Percentiles rank a stretch among this genome's conserved stretches.
Conservation (phyloP, 2,113 vertebrate species). For the Euleptes europaea region DNA sequence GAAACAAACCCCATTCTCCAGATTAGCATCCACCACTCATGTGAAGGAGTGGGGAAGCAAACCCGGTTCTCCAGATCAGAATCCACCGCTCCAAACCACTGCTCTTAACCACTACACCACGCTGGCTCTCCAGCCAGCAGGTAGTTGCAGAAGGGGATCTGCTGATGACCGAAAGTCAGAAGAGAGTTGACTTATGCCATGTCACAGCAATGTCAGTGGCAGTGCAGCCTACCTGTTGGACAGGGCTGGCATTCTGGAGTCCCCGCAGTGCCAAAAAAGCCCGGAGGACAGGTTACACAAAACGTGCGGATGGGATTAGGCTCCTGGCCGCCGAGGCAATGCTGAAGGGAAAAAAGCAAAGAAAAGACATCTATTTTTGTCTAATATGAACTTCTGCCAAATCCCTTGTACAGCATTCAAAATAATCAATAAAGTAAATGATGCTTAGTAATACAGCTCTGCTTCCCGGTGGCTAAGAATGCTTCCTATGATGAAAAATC, state of each 20-base stretch:
- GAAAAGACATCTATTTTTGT: not conserved
- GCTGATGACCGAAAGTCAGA: not conserved
- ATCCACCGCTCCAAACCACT: too few relatives aligned
- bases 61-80: too few relatives aligned
- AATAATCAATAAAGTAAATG: not conserved
- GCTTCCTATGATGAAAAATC: not conserved
- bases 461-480: not conserved
- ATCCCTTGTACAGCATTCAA: not conserved
- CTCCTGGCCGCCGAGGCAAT: slow-evolving; percentile 75
- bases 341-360: slow-evolving; percentile 45
- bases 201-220: not conserved
- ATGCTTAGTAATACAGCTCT: not conserved
- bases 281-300: slow-evolving; percentile 69
- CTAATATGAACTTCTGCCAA: not conserved
- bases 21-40: too few relatives aligned
- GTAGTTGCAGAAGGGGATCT: too few relatives aligned
- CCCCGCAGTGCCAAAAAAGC: slow-evolving; percentile 69
- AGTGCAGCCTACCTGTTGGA: slow-evolving; percentile 74
- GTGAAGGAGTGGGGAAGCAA: too few relatives aligned
- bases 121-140: too few relatives aligned
- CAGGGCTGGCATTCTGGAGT: slow-evolving; percentile 71
- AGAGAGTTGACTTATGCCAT: not conserved
- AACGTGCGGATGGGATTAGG: slow-evolving; percentile 60
- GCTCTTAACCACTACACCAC: too few relatives aligned
- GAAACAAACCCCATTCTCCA: too few relatives aligned